Percentiles rank a stretch among this genome's conserved stretches.
phyloP scores from a whole-genome alignment of 2,888 invertebrate species.

The Drosophila picticornis region DNA sequence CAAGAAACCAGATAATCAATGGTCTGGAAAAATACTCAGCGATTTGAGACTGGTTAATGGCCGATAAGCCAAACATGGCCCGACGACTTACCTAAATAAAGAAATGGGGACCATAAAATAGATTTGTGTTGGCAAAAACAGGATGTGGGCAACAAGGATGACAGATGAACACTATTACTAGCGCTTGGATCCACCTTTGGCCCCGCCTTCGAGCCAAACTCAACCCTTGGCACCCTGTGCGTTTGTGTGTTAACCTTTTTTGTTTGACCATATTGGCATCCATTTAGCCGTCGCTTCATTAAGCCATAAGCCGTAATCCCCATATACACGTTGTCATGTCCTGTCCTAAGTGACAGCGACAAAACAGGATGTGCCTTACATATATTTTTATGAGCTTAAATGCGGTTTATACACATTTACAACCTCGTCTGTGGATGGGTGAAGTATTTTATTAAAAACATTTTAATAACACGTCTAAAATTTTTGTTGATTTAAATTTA shows the following conservation, averaged over 20 bases:
- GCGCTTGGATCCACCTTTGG: constrained; percentile 46
- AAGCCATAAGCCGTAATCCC: constrained; percentile 58
- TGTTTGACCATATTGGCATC: constrained; percentile 49
- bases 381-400: constrained; percentile 35
- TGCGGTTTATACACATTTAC: constrained; percentile 23
- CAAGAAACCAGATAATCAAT: constrained; percentile 47
- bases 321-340: constrained; percentile 47
- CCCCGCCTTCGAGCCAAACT: constrained; percentile 8
- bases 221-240: constrained; percentile 11
- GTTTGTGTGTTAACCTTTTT: constrained; percentile 22
- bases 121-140: neutral
- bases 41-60: constrained; percentile 42
- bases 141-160: constrained; percentile 8
- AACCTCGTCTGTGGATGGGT: neutral
- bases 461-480: neutral
- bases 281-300: constrained; percentile 72
- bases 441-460: constrained; percentile 2
- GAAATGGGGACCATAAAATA: constrained; percentile 14
- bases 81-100: constrained; percentile 22
- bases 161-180: constrained; percentile 59
- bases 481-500: neutral
- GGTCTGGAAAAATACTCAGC: constrained; percentile 64
- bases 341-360: constrained; percentile 38
- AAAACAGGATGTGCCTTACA: constrained; percentile 17
- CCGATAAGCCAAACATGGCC: constrained; percentile 16